Percentiles rank a stretch among this genome's conserved stretches.
phyloP scores from a whole-genome alignment of 2,797 vertebrate species.

The Rallus crepitans region DNA sequence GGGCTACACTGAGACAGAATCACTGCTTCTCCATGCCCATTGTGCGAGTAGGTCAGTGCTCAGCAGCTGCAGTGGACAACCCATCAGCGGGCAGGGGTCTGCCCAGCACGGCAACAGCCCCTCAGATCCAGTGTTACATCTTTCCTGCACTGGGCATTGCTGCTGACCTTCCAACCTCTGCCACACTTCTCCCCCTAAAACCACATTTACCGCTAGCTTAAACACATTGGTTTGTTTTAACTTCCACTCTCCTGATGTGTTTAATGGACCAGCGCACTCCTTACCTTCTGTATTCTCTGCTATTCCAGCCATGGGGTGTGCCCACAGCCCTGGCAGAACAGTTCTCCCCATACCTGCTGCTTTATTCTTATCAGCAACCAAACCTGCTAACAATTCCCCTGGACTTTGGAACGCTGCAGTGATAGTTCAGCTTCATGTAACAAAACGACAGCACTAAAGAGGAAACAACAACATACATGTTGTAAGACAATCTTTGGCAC shows the following conservation, averaged over 20 bases:
- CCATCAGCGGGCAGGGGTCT: background rate
- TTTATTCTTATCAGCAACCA: background rate
- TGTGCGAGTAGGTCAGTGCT: no score
- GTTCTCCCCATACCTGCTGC: background rate
- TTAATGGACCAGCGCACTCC: background rate
- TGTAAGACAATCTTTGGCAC: background rate
- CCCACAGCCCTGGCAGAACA: background rate
- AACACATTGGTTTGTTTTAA: background rate
- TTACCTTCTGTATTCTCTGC: background rate
- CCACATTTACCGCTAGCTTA: background rate
- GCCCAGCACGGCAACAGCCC: rapidly evolving
- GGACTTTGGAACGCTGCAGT: background rate
- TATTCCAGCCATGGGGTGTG: background rate
- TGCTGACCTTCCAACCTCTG: background rate
- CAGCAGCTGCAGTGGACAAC: background rate
- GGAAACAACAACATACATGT: background rate
- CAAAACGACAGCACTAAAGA: background rate
- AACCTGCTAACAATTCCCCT: background rate
- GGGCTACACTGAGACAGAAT: background rate
- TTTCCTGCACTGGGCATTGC: background rate
- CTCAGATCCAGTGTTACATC: rapidly evolving
- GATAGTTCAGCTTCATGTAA: background rate
- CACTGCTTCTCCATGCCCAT: background rate
- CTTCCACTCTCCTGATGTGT: background rate
- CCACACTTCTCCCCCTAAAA: rapidly evolving